phyloP scores from a whole-genome alignment of 1,140 invertebrate genomes.

The Luehdorfia chinensis region DNA sequence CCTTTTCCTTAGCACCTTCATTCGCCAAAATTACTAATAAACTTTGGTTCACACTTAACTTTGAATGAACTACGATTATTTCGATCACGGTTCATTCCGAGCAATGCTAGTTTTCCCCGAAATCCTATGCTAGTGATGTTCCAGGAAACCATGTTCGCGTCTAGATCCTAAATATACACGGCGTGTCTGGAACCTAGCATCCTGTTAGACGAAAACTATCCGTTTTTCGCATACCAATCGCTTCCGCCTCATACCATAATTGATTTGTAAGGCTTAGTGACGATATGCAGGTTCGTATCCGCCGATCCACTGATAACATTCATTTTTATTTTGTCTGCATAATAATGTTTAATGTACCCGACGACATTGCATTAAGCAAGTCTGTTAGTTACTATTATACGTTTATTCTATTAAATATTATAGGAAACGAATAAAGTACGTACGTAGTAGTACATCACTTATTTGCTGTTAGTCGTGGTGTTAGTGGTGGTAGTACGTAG shows the following conservation, averaged over 20 bases:
- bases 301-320: conserved; percentile 1
- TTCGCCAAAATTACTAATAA: no score
- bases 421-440: no score
- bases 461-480: no score
- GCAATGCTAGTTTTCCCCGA: neutral
- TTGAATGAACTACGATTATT: no score
- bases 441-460: no score
- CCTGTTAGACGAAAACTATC: conserved; percentile 16
- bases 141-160: neutral
- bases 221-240: neutral
- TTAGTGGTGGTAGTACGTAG: no score
- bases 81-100: no score
- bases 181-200: neutral
- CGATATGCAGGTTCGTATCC: conserved; percentile 3
- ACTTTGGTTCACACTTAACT: no score
- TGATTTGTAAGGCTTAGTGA: conserved; percentile 5
- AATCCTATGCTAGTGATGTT: neutral
- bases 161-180: conserved; percentile 7
- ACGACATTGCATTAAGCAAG: no score
- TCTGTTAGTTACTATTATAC: no score
- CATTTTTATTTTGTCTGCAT: conserved; percentile 11
- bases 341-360: neutral
- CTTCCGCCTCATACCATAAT: neutral
- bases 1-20: no score
- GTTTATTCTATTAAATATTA: no score